Conservation (phyloP, 23 tunicate genomes). For the Botrylloides violaceus region DNA sequence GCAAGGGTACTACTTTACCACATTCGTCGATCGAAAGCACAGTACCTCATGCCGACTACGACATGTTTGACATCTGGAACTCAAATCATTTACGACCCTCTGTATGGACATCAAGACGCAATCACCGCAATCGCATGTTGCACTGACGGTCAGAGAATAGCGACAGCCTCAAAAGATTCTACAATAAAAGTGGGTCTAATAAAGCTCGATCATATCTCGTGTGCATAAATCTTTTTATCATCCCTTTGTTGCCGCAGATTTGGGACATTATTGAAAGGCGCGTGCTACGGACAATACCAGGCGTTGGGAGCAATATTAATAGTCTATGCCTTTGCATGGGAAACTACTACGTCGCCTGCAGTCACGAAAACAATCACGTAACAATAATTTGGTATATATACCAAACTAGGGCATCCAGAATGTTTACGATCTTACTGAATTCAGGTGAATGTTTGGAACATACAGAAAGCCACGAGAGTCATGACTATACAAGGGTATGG, state of each 20-base stretch:
- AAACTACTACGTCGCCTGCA: conserved; percentile 39
- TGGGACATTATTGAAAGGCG: conserved; percentile 59
- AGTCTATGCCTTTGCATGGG: conserved; percentile 51
- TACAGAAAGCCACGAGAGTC: conserved; percentile 26
- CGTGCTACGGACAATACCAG: conserved; percentile 41
- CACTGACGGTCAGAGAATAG: conserved; percentile 64
- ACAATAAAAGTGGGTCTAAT: conserved; percentile 45
- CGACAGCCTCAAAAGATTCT: conserved; percentile 65
- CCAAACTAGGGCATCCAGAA: background rate
- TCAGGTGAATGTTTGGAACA: conserved; percentile 55
- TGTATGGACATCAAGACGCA: conserved; percentile 48
- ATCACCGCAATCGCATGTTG: conserved; percentile 50
- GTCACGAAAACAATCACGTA: conserved; percentile 41
- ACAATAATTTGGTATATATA: background rate
- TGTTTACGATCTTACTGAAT: background rate
- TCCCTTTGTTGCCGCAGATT: conserved; percentile 37
- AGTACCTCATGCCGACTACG: conserved; percentile 56
- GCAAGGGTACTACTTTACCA: conserved; percentile 65
- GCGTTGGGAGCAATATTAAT: conserved; percentile 32
- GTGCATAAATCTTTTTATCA: background rate
- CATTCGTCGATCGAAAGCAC: conserved; percentile 49
- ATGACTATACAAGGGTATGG: conserved; percentile 26
- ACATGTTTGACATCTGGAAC: conserved; percentile 59
- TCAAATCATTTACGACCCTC: conserved; percentile 50
- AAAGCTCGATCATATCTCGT: too few relatives aligned